Percentiles rank a stretch among this genome's conserved stretches.
These are phyloP conservation scores for Melanotaenia maccullochi DNA, from an alignment of 2,797 vertebrate species.

Conservation along the genomic window DNA sequence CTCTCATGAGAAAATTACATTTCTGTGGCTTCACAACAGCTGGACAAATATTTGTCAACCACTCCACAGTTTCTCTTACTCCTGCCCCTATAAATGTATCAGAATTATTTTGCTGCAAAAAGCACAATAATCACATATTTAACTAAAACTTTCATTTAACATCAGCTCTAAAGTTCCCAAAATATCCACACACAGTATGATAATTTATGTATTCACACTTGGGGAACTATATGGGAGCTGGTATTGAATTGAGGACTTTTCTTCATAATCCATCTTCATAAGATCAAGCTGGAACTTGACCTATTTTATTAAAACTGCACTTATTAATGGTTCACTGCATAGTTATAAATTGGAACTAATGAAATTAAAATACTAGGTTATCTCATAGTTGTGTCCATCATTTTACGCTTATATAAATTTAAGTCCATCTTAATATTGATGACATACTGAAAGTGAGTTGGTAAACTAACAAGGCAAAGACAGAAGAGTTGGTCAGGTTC, in stretches of 20 bases:
- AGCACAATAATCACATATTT: constrained; percentile 38
- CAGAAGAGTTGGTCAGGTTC: constrained; percentile 12
- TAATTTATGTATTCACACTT: constrained; percentile 32
- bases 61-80: constrained; percentile 26
- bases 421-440: constrained; percentile 34
- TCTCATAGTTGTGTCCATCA: constrained; percentile 64
- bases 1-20: constrained; percentile 24
- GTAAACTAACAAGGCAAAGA: constrained; percentile 41
- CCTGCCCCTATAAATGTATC: constrained; percentile 17
- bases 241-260: constrained; percentile 22
- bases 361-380: constrained; percentile 66
- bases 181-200: constrained; percentile 29
- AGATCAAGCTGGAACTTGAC: constrained; percentile 89
- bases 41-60: constrained; percentile 45
- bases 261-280: constrained; percentile 30
- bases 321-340: constrained; percentile 61
- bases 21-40: constrained; percentile 17
- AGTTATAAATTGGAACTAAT: constrained; percentile 55
- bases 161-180: constrained; percentile 31
- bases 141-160: constrained; percentile 29
- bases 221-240: constrained; percentile 25
- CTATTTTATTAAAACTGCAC: constrained; percentile 64
- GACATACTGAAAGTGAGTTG: constrained; percentile 28
- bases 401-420: constrained; percentile 39
- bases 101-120: constrained; percentile 49